These are phyloP conservation scores for Oreonectes daqikongensis DNA, from an alignment of 2,797 vertebrate genomes.

Conservation along the genomic window DNA sequence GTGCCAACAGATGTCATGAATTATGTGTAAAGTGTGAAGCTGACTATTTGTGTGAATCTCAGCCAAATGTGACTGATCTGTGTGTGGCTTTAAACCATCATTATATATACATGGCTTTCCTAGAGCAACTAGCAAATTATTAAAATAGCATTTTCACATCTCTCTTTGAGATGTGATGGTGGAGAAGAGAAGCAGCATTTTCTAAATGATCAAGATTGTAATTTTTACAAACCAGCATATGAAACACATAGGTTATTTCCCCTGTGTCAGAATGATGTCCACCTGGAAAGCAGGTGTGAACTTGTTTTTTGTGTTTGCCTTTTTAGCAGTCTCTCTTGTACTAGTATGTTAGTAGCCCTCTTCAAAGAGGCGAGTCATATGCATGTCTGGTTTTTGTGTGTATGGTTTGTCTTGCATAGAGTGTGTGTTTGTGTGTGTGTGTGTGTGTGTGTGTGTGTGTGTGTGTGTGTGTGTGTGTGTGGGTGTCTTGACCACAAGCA, in stretches of 20 bases:
- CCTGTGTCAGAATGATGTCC: background rate
- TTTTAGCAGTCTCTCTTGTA: background rate
- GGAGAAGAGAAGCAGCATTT: background rate
- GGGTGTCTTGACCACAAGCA: background rate
- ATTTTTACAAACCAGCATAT: background rate
- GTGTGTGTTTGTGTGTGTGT: background rate
- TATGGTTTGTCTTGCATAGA: background rate
- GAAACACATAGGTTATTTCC: background rate
- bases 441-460: background rate
- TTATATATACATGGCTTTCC: too few relatives aligned
- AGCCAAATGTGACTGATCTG: too few relatives aligned
- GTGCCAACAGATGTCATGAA: too few relatives aligned
- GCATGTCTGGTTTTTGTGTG: constrained; percentile 6
- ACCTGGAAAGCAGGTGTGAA: constrained; percentile 29
- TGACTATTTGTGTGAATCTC: too few relatives aligned
- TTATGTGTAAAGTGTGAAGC: too few relatives aligned
- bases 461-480: background rate
- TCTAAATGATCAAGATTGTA: background rate
- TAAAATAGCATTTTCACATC: too few relatives aligned
- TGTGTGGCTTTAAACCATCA: too few relatives aligned
- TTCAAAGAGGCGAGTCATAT: background rate
- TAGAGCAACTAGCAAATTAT: too few relatives aligned
- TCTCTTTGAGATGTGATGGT: too few relatives aligned
- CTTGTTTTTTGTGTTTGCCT: background rate
- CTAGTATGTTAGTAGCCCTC: background rate